Evolutionary conservation across 2,797 vertebrate species (phyloP), one percentile per base, ranked within the genome.

Genomic region (Poeciliopsis infans): DNA sequence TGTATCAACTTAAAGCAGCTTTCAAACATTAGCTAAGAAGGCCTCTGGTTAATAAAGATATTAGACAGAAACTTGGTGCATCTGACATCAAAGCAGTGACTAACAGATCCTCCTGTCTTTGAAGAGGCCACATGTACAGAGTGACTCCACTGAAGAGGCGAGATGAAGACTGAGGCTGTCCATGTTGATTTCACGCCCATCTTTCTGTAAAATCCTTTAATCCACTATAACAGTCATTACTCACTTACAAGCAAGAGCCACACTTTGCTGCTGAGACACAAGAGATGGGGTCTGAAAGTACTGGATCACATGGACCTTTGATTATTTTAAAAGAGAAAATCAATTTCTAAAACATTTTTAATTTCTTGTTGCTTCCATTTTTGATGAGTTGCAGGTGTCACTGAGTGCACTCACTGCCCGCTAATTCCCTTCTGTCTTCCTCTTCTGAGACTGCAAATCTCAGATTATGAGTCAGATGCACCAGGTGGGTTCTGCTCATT

Each of bases 391-490:
- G 64, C 49, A 47, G 82, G 78, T 84, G 88, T 92, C 87, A 87
- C 47, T 47, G 86, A 83, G 82, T 86, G 72, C 85, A 88, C 76
- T 82, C 72, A 12, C 85, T 89, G 88, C 80, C 74, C 0, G 76
- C 75, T 82, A 87, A 82, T 68, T 74, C 47, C 89, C 87, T 80
- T 88, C 90, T 91, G 87, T 87, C 79, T 83, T 89, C 83, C 80
- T 88, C 82, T 85, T 88, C 39, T 88, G 81, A 92, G 86, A 78
- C 81, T 77, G 84, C 83, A 90, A 80, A 93, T 93, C 89, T 89
- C 83, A 84, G 89, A 88, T 90, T 85, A 90, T 94, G 89, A 92
- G 86, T 95, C 91, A 93, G 87, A 90, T 83, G 69, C 84, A 91
- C 89, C 92, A 92, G 90, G 92, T 91, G 92, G 92, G 87, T 73